Percentiles rank a stretch among this genome's conserved stretches.
Conservation (phyloP, 2,888 invertebrate genomes). For the Scaptomyza tumidula region DNA sequence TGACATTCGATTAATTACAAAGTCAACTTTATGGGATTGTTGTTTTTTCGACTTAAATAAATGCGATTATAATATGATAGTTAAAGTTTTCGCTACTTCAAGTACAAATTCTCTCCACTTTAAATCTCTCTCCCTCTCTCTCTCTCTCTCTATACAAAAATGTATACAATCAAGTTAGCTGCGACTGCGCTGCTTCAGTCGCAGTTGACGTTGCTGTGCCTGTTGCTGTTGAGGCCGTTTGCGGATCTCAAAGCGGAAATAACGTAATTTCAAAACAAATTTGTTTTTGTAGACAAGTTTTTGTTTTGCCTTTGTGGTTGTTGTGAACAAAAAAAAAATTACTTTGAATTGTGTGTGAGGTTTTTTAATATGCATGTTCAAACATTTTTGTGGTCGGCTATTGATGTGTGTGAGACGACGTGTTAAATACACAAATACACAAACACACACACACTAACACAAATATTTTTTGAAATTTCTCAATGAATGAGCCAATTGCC, state of each 20-base stretch:
- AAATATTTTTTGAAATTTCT: constrained; percentile 51
- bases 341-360: constrained; percentile 10
- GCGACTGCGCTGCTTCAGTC: constrained; percentile 6
- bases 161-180: constrained; percentile 14
- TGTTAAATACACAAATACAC: constrained; percentile 49
- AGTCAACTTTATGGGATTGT: background rate
- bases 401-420: constrained; percentile 38
- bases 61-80: background rate
- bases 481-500: constrained; percentile 53
- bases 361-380: constrained; percentile 19
- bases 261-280: constrained; percentile 53
- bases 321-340: constrained; percentile 1
- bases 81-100: background rate
- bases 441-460: constrained; percentile 25
- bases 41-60: background rate
- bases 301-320: constrained; percentile 21
- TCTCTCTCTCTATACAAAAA: background rate
- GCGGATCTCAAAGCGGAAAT: constrained; percentile 56
- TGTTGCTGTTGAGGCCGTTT: constrained; percentile 17
- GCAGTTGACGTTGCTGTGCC: constrained; percentile 11
- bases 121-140: background rate
- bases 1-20: no score
- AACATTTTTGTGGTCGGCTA: constrained; percentile 40
- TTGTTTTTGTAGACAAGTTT: constrained; percentile 27
- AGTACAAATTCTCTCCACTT: constrained; percentile 1